Evolutionary conservation across 1,140 invertebrate species (phyloP).

Genomic region (Pseudomyrmex flavicornis): DNA sequence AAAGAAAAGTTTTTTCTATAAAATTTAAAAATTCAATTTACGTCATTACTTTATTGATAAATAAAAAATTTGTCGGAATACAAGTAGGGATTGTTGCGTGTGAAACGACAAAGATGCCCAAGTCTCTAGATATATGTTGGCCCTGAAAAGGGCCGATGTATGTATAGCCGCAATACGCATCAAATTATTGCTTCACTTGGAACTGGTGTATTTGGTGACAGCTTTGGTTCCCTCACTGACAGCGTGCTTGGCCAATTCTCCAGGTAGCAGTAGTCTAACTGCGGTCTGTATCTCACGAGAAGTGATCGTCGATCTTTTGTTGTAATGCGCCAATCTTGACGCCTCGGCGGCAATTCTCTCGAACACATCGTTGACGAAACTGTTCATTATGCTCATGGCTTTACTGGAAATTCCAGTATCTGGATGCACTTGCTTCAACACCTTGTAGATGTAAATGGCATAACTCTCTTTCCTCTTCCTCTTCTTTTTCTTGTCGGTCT

Average conservation of each 20-base stretch:
- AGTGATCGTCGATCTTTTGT: conserved; percentile 84
- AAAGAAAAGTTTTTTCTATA: too few species aligned
- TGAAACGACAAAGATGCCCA: neutral
- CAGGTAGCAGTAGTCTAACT: conserved; percentile 86
- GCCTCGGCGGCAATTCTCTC: conserved; percentile 90
- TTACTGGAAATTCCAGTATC: conserved; percentile 89
- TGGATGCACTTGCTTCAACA: conserved; percentile 90
- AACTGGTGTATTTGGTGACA: conserved; percentile 86
- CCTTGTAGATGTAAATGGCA: conserved; percentile 90
- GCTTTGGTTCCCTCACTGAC: conserved; percentile 87
- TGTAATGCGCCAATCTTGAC: conserved; percentile 89
- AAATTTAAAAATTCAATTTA: too few species aligned
- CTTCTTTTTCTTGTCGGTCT: conserved; percentile 86
- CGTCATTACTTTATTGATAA: too few species aligned
- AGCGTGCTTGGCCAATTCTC: conserved; percentile 87
- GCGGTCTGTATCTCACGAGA: conserved; percentile 76
- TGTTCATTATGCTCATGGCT: conserved; percentile 88
- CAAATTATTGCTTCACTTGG: conserved; percentile 79
- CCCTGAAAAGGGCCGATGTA: conserved; percentile 77
- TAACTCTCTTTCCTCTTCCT: conserved; percentile 88
- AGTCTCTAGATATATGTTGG: conserved; percentile 64
- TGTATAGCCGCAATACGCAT: conserved; percentile 5
- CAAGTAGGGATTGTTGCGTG: neutral
- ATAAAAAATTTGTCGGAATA: too few species aligned
- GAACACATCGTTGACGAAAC: conserved; percentile 89